A percentile compares a stretch with the other conserved stretches of the same genome.
phyloP scores from a whole-genome alignment of 1,140 invertebrate genomes.

The Drosophila teissieri region DNA sequence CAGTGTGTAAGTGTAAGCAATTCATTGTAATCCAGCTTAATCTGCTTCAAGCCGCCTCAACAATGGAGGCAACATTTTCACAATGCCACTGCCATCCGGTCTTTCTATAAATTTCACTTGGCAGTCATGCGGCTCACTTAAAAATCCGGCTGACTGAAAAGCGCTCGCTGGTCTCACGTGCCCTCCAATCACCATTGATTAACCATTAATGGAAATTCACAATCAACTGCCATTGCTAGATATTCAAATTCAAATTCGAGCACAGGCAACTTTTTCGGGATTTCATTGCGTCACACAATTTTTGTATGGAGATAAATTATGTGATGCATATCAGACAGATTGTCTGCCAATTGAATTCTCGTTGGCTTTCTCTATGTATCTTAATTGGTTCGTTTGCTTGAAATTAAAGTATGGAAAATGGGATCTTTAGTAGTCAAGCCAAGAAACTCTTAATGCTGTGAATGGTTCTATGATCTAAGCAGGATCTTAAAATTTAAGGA shows the following conservation, averaged over 20 bases:
- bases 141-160: constrained; percentile 7
- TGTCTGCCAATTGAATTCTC: constrained; percentile 65
- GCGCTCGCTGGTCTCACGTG: constrained; percentile 37
- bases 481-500: not conserved
- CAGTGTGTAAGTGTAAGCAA: constrained; percentile 56
- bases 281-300: constrained; percentile 17
- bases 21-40: constrained; percentile 73
- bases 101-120: constrained; percentile 48
- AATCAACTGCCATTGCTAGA: constrained; percentile 42
- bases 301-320: constrained; percentile 28
- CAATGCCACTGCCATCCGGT: constrained; percentile 38
- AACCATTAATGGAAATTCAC: constrained; percentile 56
- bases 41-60: constrained; percentile 54
- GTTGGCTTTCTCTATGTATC: constrained; percentile 33
- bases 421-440: not conserved
- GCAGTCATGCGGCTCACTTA: constrained; percentile 53
- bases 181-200: constrained; percentile 55
- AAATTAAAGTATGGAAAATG: constrained; percentile 38
- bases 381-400: constrained; percentile 70
- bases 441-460: not conserved
- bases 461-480: constrained; percentile 1
- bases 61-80: constrained; percentile 26
- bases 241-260: constrained; percentile 22
- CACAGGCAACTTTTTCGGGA: constrained; percentile 14
- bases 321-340: constrained; percentile 33